These are phyloP conservation scores for Sclerurus mexicanus DNA, from an alignment of 2,113 vertebrate species.

Conservation along the genomic window DNA sequence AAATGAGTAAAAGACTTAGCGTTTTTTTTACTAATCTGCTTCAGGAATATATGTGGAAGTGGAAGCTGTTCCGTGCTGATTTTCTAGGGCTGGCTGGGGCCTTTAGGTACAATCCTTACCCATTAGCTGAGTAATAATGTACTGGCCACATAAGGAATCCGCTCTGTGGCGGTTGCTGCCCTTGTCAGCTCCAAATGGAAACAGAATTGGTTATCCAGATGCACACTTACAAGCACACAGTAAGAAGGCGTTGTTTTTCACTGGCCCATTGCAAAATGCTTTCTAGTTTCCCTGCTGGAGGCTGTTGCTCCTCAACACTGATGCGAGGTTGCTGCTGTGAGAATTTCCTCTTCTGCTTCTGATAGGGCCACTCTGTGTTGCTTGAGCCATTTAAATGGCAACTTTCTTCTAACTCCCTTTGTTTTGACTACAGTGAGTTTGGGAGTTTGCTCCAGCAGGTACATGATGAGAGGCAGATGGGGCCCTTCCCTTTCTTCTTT, in stretches of 20 bases:
- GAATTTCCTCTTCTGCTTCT: not conserved
- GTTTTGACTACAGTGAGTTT: not conserved
- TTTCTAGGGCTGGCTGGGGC: not conserved
- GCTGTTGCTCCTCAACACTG: not conserved
- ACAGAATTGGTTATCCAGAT: not conserved
- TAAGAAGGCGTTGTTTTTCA: not conserved
- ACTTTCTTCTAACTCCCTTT: not conserved
- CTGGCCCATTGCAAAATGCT: not conserved
- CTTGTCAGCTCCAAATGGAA: not conserved
- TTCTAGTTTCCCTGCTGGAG: not conserved
- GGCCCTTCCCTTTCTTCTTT: not conserved
- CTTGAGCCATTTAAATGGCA: not conserved
- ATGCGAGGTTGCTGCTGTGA: not conserved
- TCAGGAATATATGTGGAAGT: not conserved
- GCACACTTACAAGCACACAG: accelerated
- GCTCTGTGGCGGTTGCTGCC: not conserved
- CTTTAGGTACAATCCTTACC: not conserved
- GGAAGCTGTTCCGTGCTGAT: not conserved
- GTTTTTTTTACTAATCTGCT: not conserved
- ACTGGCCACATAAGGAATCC: not conserved
- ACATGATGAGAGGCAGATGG: not conserved
- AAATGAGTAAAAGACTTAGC: not conserved
- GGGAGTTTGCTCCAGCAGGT: not conserved
- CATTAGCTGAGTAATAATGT: not conserved
- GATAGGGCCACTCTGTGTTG: not conserved